These are phyloP conservation scores for Machaerirhynchus nigripectus DNA, from an alignment of 2,113 vertebrate genomes.

Conservation along the genomic window DNA sequence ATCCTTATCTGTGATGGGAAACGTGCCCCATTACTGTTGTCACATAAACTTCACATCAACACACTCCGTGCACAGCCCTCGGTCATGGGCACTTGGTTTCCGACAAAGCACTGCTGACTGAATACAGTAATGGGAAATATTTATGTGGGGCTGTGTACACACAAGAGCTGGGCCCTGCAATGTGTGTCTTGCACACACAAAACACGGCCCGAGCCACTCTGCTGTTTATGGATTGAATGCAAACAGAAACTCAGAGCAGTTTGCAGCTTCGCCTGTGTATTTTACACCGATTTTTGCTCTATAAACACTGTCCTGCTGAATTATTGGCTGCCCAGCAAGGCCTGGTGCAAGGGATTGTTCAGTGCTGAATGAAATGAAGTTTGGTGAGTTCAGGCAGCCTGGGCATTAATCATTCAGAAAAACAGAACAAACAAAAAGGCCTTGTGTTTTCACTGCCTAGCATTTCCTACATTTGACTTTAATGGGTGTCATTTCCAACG, in stretches of 20 bases:
- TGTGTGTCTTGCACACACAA: background rate
- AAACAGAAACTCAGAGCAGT: background rate
- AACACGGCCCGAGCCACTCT: background rate
- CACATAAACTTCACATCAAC: slow-evolving; percentile 24
- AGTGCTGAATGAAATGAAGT: background rate
- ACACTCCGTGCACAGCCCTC: background rate
- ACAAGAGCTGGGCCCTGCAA: background rate
- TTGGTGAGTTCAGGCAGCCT: background rate
- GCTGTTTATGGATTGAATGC: background rate
- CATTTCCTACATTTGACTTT: background rate
- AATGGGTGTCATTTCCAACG: background rate
- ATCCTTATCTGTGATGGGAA: slow-evolving; percentile 40
- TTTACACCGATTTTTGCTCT: background rate
- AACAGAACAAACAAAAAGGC: background rate
- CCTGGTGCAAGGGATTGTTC: background rate
- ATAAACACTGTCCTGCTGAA: slow-evolving; percentile 11
- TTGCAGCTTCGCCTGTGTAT: background rate
- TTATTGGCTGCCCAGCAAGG: background rate
- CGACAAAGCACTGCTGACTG: background rate
- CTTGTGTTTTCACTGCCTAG: background rate
- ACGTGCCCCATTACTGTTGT: background rate
- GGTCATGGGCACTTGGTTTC: background rate
- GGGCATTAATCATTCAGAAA: background rate
- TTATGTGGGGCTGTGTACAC: background rate
- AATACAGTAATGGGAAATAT: slow-evolving; percentile 19